Percentiles rank a stretch among this genome's conserved stretches.
Conservation (phyloP, 2,888 invertebrate genomes). For the Isotomurus palustris region DNA sequence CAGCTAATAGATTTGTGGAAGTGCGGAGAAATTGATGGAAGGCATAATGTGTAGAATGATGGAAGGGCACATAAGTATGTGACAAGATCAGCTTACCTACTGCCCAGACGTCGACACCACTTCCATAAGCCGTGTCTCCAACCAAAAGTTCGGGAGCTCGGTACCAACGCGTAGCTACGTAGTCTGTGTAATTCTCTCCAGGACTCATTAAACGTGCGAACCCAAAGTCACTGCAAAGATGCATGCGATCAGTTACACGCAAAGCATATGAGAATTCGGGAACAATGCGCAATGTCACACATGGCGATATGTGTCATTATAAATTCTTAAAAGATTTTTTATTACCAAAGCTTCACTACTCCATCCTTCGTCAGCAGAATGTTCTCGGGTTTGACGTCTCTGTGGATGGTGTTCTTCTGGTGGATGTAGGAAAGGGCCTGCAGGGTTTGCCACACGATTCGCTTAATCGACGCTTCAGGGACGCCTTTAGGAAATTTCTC, state of each 20-base stretch:
- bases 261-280: too few species aligned
- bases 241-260: neutral
- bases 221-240: slow-evolving; percentile 74
- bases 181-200: slow-evolving; percentile 97
- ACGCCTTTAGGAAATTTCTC: slow-evolving; percentile 86
- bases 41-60: too few species aligned
- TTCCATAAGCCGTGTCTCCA: slow-evolving; percentile 88
- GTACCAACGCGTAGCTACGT: slow-evolving; percentile 87
- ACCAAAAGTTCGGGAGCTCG: slow-evolving; percentile 94
- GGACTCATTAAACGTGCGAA: slow-evolving; percentile 95
- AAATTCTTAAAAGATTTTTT: neutral
- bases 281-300: neutral
- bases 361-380: slow-evolving; percentile 88
- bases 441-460: slow-evolving; percentile 91
- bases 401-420: slow-evolving; percentile 73
- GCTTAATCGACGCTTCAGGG: slow-evolving; percentile 82
- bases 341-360: slow-evolving; percentile 76
- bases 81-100: slow-evolving; percentile 68
- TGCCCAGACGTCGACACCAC: slow-evolving; percentile 97
- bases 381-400: slow-evolving; percentile 98
- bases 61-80: too few species aligned
- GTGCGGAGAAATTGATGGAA: too few species aligned
- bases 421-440: slow-evolving; percentile 96
- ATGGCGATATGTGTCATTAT: neutral
- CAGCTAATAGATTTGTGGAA: too few species aligned